Evolutionary conservation across 2,797 vertebrate species (phyloP).

Genomic region (Molossus alvarezi): DNA sequence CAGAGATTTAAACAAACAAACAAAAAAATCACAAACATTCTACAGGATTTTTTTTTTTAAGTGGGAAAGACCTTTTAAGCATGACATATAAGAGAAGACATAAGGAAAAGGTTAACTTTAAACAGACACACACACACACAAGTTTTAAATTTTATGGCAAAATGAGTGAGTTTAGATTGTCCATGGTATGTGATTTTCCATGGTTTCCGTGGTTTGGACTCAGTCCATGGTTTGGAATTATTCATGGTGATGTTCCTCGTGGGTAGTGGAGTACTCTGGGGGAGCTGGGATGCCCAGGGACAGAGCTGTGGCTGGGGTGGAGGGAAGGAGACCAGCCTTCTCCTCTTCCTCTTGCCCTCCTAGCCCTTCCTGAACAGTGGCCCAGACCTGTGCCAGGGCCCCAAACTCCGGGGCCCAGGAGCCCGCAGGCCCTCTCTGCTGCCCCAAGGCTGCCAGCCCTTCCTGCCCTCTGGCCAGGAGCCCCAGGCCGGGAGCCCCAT

Average conservation of each 20-base stretch:
- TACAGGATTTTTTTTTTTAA: conserved; percentile 57
- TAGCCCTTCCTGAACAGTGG: conserved; percentile 60
- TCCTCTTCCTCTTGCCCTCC: background rate
- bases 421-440: conserved; percentile 88
- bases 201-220: conserved; percentile 1
- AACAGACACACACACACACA: conserved; percentile 33
- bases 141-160: conserved; percentile 49
- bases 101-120: conserved; percentile 77
- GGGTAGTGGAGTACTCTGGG: background rate
- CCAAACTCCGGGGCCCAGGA: conserved; percentile 44
- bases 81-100: conserved; percentile 70
- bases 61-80: conserved; percentile 74
- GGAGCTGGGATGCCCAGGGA: background rate
- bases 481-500: conserved; percentile 64
- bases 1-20: conserved; percentile 72
- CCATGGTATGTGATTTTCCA: background rate
- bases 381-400: conserved; percentile 53
- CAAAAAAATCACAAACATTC: conserved; percentile 70
- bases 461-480: conserved; percentile 72
- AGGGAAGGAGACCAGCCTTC: too few relatives aligned
- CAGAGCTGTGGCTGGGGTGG: background rate
- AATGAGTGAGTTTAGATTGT: conserved; percentile 58
- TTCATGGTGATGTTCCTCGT: background rate
- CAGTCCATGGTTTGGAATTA: background rate
- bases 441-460: conserved; percentile 83